These are phyloP conservation scores for Aplochiton taeniatus DNA, from an alignment of 2,797 vertebrate genomes.

Conservation along the genomic window DNA sequence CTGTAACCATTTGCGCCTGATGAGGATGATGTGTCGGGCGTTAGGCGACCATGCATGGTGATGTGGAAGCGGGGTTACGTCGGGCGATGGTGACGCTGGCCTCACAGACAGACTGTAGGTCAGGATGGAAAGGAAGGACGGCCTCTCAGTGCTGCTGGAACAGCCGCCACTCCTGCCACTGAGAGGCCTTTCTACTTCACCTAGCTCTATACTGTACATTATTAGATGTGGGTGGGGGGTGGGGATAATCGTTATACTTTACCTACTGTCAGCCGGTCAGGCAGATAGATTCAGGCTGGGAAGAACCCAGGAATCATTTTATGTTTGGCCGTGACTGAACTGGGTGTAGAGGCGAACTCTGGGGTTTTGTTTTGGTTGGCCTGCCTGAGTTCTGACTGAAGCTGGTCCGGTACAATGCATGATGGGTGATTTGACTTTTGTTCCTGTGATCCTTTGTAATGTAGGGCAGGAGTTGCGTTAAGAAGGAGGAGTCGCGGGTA, in stretches of 20 bases:
- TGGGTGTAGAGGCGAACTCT: neutral
- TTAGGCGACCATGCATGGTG: slow-evolving; percentile 65
- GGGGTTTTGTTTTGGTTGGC: slow-evolving; percentile 23
- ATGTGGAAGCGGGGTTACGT: slow-evolving; percentile 63
- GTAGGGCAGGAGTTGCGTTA: slow-evolving; percentile 15
- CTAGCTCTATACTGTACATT: slow-evolving; percentile 41
- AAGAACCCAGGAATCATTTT: slow-evolving; percentile 7
- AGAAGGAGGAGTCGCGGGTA: slow-evolving; percentile 42
- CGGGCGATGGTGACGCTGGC: slow-evolving; percentile 36
- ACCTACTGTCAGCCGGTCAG: slow-evolving; percentile 9
- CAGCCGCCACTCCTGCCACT: neutral
- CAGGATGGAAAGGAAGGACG: slow-evolving; percentile 11
- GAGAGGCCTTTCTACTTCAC: slow-evolving; percentile 18
- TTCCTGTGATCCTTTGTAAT: slow-evolving; percentile 44
- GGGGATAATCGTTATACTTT: neutral
- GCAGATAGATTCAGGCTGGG: slow-evolving; percentile 9
- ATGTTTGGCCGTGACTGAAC: slow-evolving; percentile 17
- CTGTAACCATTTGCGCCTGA: neutral
- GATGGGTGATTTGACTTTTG: slow-evolving; percentile 2
- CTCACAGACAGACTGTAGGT: slow-evolving; percentile 5
- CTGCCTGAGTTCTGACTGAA: slow-evolving; percentile 38
- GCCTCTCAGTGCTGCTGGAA: neutral
- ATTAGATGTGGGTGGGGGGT: slow-evolving; percentile 51
- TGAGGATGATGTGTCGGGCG: slow-evolving; percentile 52
- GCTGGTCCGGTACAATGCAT: slow-evolving; percentile 51